Evolutionary conservation across 1,140 invertebrate genomes (phyloP).

Genomic region (Atta colombica): DNA sequence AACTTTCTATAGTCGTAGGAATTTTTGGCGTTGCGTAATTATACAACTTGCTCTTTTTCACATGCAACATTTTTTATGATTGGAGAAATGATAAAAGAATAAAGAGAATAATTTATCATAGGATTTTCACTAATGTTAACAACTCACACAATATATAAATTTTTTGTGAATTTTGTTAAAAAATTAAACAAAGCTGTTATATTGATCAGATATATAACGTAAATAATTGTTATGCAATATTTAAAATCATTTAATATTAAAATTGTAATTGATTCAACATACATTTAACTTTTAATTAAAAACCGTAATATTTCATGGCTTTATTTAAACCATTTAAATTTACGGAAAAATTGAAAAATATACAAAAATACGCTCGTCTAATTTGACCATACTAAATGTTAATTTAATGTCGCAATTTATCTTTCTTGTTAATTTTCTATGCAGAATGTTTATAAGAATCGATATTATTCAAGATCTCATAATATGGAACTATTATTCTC

Average conservation of each 20-base stretch:
- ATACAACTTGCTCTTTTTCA: not conserved
- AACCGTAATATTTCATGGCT: not conserved
- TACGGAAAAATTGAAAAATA: too few relatives aligned
- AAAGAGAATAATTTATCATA: not conserved
- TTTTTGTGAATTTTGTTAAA: not conserved
- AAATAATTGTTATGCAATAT: not conserved
- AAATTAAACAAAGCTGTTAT: not conserved
- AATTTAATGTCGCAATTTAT: not conserved
- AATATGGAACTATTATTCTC: too few relatives aligned
- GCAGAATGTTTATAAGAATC: not conserved
- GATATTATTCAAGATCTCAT: too few relatives aligned
- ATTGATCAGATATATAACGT: not conserved
- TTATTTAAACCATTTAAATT: not conserved
- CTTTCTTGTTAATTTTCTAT: not conserved
- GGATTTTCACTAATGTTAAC: not conserved
- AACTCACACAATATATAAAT: not conserved
- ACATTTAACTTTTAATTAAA: not conserved
- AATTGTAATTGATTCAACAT: not conserved
- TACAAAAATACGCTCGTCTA: not conserved
- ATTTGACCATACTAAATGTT: not conserved
- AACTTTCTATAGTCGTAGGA: too few relatives aligned
- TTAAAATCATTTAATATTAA: not conserved
- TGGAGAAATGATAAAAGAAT: not conserved
- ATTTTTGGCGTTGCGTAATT: constrained; percentile 18
- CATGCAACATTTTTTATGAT: not conserved